A percentile compares a stretch with the other conserved stretches of the same genome.
Conservation (phyloP, 2,888 invertebrate species). For the Choristoneura rosaceana region DNA sequence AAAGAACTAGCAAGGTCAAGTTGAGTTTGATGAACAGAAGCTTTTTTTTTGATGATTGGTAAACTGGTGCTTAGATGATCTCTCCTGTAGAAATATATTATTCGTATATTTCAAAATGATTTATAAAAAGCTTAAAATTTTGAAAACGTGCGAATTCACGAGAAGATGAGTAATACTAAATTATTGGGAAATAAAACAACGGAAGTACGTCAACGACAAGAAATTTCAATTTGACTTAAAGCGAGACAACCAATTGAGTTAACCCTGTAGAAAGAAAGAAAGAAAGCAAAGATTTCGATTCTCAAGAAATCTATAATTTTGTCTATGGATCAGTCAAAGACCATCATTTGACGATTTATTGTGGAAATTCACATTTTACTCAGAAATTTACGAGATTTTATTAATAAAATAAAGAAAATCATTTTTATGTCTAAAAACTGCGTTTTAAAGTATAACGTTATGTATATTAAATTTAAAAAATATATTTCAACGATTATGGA, state of each 20-base stretch:
- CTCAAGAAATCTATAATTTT: constrained; percentile 17
- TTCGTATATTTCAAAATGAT: constrained; percentile 61
- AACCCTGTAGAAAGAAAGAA: constrained; percentile 25
- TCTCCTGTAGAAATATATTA: constrained; percentile 48
- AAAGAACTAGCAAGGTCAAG: constrained; percentile 87
- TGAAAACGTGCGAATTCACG: constrained; percentile 50
- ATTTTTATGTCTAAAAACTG: background rate
- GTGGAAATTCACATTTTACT: background rate
- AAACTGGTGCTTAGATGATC: constrained; percentile 43
- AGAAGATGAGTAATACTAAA: constrained; percentile 60
- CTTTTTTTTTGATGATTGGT: constrained; percentile 61
- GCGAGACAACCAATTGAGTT: constrained; percentile 9
- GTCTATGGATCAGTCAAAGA: constrained; percentile 26
- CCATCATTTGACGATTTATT: constrained; percentile 3
- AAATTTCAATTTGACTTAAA: constrained; percentile 40
- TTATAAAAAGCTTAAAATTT: constrained; percentile 55
- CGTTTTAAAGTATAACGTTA: background rate
- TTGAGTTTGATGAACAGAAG: constrained; percentile 76
- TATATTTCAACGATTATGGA: too few relatives aligned
- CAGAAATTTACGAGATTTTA: background rate
- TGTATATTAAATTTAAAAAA: too few relatives aligned
- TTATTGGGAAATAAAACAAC: constrained; percentile 70
- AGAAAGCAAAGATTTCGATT: background rate
- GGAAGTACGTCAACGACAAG: constrained; percentile 67
- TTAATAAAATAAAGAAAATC: background rate